Evolutionary conservation across 2,888 invertebrate genomes (phyloP).

Genomic region (Tenthredo mesomela): DNA sequence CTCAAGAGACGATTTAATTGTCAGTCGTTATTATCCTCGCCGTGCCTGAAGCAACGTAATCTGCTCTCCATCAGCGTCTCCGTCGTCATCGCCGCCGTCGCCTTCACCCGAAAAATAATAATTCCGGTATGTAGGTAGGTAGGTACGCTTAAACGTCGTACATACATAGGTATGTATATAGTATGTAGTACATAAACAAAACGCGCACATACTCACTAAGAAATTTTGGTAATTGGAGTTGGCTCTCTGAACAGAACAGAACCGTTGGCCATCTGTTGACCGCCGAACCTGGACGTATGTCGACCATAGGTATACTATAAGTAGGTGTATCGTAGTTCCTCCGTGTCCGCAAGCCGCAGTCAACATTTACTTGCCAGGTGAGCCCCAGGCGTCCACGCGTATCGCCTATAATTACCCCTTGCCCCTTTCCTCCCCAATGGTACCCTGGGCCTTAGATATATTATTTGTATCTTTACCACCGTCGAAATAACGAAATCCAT

Average conservation of each 20-base stretch:
- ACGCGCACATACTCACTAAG: neutral
- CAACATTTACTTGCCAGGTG: constrained; percentile 40
- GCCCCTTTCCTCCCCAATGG: constrained; percentile 1
- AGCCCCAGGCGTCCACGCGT: constrained; percentile 55
- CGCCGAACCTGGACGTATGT: constrained; percentile 9
- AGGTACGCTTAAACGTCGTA: constrained; percentile 20
- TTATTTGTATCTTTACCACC: neutral
- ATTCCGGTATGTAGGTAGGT: too few relatives aligned
- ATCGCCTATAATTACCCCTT: constrained; percentile 53
- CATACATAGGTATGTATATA: neutral
- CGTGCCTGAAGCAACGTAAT: constrained; percentile 48
- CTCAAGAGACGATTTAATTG: constrained; percentile 50
- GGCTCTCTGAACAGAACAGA: constrained; percentile 14
- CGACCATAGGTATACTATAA: constrained; percentile 17
- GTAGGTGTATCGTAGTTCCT: constrained; percentile 39
- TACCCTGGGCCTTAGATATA: neutral
- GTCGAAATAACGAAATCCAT: constrained; percentile 25
- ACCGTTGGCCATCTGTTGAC: constrained; percentile 47
- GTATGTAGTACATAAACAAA: neutral
- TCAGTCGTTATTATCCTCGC: constrained; percentile 41
- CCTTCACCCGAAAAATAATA: constrained; percentile 27
- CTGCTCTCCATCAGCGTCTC: constrained; percentile 47
- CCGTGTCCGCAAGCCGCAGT: constrained; percentile 31
- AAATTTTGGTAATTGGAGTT: constrained; percentile 45
- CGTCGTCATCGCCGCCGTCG: constrained; percentile 13